Base-by-base conservation (phyloP, 1,140 invertebrate species). In the Drosophila mojavensis region DNA sequence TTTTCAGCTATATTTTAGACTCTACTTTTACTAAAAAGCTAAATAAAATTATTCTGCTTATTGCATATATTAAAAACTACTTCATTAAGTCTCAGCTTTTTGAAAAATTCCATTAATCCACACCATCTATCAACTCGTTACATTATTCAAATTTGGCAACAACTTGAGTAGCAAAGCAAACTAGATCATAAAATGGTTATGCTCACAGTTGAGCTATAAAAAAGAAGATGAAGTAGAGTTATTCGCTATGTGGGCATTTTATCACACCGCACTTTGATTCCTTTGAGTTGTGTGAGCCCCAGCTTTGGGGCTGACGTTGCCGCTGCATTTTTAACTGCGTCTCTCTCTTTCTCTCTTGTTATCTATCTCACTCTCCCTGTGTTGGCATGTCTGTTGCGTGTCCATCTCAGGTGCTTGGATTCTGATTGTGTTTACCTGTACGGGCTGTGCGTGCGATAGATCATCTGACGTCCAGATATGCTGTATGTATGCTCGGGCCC, bases 401-500 rank as follows among this genome's bases (percentile, higher is more conserved):
- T 74, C 65, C 72, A 59, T 75, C 55, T 62, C 28, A 15, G 55
- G 6, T 47, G 53, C 48, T 43, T 65, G 74, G 79, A 63, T 79
- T 82, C 65, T 79, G 76, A 79, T 88, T 86, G 76, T 86, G 67
- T 88, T 88, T 86, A 66, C 83, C 53, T 70, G 76, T 65, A 72
- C 72, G 72, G 53, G 62, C 72, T 88, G 6, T 39, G 82, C 82
- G 79, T 86, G 84, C 83, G 60, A 78, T 67, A 83, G 83, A 89
- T 88, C 79, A 88, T 88, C 83, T 79, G 64, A 72, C 58, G 55
- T 69, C 61, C 33, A 53, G 39, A 54, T 50, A 51, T 60, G 26
- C 15, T 60, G 43, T 47, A 17, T 17, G 36, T 9, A 43, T 33
- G 17, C 51, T 13, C n/a, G 9, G 36, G 45, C 53, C 56, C 61